These are phyloP conservation scores for Sialis fuliginosa DNA, from an alignment of 2,888 invertebrate species.

Conservation along the genomic window DNA sequence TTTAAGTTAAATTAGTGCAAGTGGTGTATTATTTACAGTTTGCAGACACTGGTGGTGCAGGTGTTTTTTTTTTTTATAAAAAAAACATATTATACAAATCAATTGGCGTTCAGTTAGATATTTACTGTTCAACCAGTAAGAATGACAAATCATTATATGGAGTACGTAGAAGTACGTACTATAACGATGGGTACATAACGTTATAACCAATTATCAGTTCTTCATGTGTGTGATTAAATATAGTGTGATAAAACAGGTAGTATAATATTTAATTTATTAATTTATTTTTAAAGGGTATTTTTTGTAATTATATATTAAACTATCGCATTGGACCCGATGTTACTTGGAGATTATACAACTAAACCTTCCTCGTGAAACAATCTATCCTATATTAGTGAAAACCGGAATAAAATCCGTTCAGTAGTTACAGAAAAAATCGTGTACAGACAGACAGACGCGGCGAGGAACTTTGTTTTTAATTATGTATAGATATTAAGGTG, in stretches of 20 bases:
- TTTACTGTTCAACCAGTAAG: slow-evolving; percentile 1
- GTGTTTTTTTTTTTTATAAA: slow-evolving; percentile 5
- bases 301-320: neutral
- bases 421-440: too few relatives aligned
- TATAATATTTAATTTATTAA: neutral
- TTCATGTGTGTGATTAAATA: neutral
- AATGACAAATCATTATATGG: neutral
- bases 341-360: too few relatives aligned
- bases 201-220: neutral
- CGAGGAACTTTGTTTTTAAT: too few relatives aligned
- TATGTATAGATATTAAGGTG: too few relatives aligned
- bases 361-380: too few relatives aligned
- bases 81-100: slow-evolving; percentile 4
- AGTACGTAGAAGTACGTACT: neutral
- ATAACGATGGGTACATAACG: neutral
- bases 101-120: slow-evolving; percentile 1
- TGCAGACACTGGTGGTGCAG: slow-evolving; percentile 1
- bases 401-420: too few relatives aligned
- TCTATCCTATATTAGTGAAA: too few relatives aligned
- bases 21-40: neutral
- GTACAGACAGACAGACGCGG: too few relatives aligned
- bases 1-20: too few relatives aligned
- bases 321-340: too few relatives aligned
- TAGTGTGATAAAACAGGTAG: neutral
- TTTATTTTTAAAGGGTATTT: neutral